Evolutionary conservation across 2,797 vertebrate species (phyloP).

Genomic region (Lerista edwardsae): DNA sequence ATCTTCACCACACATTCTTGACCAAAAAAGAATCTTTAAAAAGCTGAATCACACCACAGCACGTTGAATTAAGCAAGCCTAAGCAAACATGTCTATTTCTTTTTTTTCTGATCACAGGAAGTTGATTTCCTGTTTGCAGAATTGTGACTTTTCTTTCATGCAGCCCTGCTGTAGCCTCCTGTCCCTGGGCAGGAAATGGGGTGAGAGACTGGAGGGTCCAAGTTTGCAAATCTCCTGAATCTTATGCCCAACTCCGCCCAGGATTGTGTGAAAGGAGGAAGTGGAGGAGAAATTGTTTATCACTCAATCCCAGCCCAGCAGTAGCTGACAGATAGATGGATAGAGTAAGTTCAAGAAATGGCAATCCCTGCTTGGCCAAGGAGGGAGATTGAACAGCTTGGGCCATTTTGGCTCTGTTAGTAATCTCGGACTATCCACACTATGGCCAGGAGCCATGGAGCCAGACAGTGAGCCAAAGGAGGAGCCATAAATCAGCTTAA

Average conservation of each 20-base stretch:
- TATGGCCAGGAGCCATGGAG: constrained; percentile 9
- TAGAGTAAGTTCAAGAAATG: constrained; percentile 11
- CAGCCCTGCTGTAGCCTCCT: background rate
- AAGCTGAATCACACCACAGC: background rate
- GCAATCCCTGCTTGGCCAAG: background rate
- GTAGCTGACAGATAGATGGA: constrained; percentile 20
- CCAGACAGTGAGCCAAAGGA: background rate
- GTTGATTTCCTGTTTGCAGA: background rate
- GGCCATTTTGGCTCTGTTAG: constrained; percentile 1
- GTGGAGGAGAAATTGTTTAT: background rate
- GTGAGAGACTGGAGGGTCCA: background rate
- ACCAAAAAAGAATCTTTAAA: background rate
- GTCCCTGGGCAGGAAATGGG: background rate
- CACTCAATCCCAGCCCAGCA: background rate
- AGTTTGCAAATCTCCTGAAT: background rate
- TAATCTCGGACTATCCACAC: constrained; percentile 1
- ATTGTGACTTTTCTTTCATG: background rate
- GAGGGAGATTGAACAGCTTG: background rate
- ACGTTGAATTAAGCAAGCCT: constrained; percentile 1
- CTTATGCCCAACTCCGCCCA: background rate
- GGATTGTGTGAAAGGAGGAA: background rate
- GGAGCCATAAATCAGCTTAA: background rate
- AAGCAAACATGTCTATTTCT: background rate
- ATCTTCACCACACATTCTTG: background rate
- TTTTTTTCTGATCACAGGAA: background rate